A percentile compares a stretch with the other conserved stretches of the same genome.
Conservation (phyloP, 2,113 vertebrate genomes). For the Sebastes schlegelii region DNA sequence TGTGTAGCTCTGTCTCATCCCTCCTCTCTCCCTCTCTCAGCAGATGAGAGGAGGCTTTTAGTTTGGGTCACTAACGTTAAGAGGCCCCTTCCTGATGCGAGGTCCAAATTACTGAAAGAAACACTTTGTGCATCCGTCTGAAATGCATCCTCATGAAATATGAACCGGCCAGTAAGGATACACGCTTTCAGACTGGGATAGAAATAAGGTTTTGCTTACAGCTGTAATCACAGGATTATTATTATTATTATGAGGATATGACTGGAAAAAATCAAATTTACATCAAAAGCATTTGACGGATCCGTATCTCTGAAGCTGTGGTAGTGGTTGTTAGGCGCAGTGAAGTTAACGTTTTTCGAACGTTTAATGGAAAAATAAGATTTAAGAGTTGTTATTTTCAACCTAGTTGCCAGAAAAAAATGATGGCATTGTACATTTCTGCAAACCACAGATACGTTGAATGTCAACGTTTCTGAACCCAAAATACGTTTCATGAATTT, state of each 20-base stretch:
- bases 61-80: constrained; percentile 17
- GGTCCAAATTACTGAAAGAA: constrained; percentile 34
- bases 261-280: neutral
- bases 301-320: neutral
- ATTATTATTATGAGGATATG: neutral
- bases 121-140: constrained; percentile 18
- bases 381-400: too few relatives aligned
- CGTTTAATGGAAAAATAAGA: too few relatives aligned
- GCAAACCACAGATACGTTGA: too few relatives aligned
- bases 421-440: too few relatives aligned
- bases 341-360: neutral
- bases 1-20: neutral
- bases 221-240: neutral
- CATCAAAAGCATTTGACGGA: neutral
- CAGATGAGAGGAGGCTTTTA: constrained; percentile 33
- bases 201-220: neutral
- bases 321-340: neutral
- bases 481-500: too few relatives aligned
- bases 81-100: neutral
- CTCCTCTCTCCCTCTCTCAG: neutral
- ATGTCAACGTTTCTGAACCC: too few relatives aligned
- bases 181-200: neutral
- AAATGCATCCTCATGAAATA: constrained; percentile 20
- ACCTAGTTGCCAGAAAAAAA: too few relatives aligned
- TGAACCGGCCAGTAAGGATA: neutral